These are phyloP conservation scores for Porites divaricata DNA, from an alignment of 92 coral and sea anemone species.

Conservation along the genomic window DNA sequence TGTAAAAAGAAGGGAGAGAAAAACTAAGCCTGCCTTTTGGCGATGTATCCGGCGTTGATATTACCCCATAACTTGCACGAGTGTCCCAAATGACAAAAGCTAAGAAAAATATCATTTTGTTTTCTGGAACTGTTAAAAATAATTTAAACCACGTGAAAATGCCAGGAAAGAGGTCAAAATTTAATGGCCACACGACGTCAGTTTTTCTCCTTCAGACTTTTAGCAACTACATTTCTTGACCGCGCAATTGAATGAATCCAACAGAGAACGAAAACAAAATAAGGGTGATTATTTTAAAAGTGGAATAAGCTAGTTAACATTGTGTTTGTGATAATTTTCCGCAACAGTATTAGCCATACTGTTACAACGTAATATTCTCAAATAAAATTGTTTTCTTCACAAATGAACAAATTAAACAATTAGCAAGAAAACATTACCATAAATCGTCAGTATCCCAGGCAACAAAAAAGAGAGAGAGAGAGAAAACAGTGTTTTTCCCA, in stretches of 20 bases:
- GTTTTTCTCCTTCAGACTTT: too few relatives aligned
- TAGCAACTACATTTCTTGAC: too few relatives aligned
- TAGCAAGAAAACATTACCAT: not conserved
- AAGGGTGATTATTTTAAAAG: constrained; percentile 21
- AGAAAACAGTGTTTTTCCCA: not conserved
- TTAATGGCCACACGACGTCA: too few relatives aligned
- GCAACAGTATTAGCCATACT: not conserved
- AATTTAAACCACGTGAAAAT: too few relatives aligned
- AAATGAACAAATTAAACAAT: constrained; percentile 4
- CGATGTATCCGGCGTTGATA: not conserved
- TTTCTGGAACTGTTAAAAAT: too few relatives aligned
- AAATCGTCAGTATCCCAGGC: not conserved
- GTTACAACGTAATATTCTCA: not conserved
- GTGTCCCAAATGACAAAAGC: too few relatives aligned
- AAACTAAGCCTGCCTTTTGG: not conserved
- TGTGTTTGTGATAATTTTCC: not conserved
- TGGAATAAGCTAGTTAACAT: not conserved
- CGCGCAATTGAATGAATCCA: not conserved
- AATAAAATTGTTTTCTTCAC: not conserved
- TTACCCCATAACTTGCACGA: too few relatives aligned
- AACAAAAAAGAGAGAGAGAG: not conserved
- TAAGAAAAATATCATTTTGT: too few relatives aligned
- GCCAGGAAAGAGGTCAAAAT: too few relatives aligned
- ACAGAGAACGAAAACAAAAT: not conserved
- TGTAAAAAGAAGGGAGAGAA: not conserved